phyloP scores from a whole-genome alignment of 2,797 vertebrate genomes.

The Acrossocheilus fasciatus region DNA sequence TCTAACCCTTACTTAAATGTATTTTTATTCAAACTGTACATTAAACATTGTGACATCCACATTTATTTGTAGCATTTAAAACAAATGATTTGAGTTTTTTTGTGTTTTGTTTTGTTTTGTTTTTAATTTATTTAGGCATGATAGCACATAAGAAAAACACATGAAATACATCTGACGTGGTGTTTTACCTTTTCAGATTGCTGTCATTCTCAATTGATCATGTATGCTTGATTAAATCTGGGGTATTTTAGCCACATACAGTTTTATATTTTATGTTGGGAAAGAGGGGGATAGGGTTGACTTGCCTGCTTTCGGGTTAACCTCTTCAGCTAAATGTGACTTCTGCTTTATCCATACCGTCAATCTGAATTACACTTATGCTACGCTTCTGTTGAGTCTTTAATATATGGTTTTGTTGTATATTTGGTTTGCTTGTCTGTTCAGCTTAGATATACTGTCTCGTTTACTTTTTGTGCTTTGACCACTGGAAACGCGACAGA shows the following conservation, averaged over 20 bases:
- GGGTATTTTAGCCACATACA: neutral
- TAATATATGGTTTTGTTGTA: neutral
- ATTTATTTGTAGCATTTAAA: neutral
- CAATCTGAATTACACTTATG: neutral
- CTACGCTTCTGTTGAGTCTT: neutral
- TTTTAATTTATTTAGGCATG: neutral
- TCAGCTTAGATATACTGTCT: neutral
- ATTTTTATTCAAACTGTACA: neutral
- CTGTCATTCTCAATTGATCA: too few species aligned
- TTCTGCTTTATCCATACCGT: neutral
- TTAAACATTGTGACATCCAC: neutral
- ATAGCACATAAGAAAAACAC: neutral
- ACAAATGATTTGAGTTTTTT: neutral
- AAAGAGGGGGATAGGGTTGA: neutral
- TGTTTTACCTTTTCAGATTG: neutral
- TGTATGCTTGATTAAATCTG: neutral
- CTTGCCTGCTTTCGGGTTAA: neutral
- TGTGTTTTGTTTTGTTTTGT: too few species aligned
- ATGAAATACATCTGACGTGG: neutral
- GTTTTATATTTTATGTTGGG: neutral
- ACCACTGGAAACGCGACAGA: neutral
- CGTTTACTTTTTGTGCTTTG: neutral
- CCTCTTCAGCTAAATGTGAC: neutral
- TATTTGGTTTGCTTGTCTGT: neutral
- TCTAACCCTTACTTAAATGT: neutral